These are phyloP conservation scores for Pseudomyrmex dendroicus DNA, from an alignment of 1,140 invertebrate genomes.

Conservation along the genomic window DNA sequence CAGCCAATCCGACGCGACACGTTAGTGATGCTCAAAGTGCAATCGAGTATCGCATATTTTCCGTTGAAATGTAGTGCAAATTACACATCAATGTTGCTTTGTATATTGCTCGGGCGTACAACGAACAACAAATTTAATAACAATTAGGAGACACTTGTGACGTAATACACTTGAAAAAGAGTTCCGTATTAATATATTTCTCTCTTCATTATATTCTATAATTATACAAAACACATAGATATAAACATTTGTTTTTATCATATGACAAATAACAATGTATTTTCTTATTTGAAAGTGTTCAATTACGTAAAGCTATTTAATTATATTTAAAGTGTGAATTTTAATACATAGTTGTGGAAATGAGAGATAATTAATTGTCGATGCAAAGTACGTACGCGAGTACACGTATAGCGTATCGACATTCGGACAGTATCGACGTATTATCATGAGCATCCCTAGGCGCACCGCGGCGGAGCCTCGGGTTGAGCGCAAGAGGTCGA, in stretches of 20 bases:
- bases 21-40: constrained; percentile 30
- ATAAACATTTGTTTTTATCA: too few relatives aligned
- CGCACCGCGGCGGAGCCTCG: constrained; percentile 59
- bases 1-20: background rate
- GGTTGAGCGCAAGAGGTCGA: constrained; percentile 81
- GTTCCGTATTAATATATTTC: too few relatives aligned
- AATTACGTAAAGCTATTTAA: background rate
- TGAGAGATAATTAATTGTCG: background rate
- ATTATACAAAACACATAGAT: too few relatives aligned
- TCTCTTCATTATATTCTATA: too few relatives aligned
- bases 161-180: background rate
- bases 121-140: background rate
- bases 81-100: background rate
- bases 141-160: background rate
- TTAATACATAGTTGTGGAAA: background rate
- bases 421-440: background rate
- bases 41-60: constrained; percentile 1
- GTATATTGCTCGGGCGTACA: background rate
- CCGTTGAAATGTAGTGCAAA: background rate
- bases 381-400: background rate
- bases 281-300: background rate
- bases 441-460: constrained; percentile 44
- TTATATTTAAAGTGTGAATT: background rate
- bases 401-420: background rate
- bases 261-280: background rate